phyloP scores from a whole-genome alignment of 2,113 vertebrate genomes.

The Notarius lentiginosus region DNA sequence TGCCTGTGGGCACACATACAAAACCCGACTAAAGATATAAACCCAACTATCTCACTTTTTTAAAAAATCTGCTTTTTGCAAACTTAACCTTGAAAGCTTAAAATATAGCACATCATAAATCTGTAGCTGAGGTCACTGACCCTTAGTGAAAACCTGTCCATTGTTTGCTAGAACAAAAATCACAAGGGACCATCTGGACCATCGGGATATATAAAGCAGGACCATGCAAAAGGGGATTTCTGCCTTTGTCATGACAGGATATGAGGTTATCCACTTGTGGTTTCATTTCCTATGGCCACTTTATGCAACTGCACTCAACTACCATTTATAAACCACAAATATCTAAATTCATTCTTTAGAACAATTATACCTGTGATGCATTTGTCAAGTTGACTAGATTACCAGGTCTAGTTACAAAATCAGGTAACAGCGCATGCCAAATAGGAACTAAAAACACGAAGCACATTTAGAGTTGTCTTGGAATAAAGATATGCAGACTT shows the following conservation, averaged over 20 bases:
- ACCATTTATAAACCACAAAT: neutral
- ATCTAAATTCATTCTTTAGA: neutral
- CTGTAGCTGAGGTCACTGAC: neutral
- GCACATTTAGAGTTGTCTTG: neutral
- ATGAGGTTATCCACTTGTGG: conserved; percentile 25
- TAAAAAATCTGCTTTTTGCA: neutral
- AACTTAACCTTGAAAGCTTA: neutral
- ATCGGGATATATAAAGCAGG: conserved; percentile 5
- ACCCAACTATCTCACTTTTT: neutral
- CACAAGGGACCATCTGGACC: neutral
- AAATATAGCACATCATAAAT: conserved; percentile 2
- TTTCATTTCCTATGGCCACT: conserved; percentile 36
- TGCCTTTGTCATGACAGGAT: conserved; percentile 35
- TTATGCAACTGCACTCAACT: neutral
- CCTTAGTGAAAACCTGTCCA: neutral
- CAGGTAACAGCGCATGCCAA: neutral
- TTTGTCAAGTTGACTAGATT: neutral
- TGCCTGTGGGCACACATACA: conserved; percentile 36
- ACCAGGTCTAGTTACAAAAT: neutral
- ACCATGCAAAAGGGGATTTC: neutral
- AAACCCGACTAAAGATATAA: conserved; percentile 12
- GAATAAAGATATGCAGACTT: neutral
- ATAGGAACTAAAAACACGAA: neutral
- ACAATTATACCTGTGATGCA: no score
- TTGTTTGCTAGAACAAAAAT: neutral